Base-by-base conservation (phyloP, 1,140 invertebrate species). In the Potamilus streckersoni region DNA sequence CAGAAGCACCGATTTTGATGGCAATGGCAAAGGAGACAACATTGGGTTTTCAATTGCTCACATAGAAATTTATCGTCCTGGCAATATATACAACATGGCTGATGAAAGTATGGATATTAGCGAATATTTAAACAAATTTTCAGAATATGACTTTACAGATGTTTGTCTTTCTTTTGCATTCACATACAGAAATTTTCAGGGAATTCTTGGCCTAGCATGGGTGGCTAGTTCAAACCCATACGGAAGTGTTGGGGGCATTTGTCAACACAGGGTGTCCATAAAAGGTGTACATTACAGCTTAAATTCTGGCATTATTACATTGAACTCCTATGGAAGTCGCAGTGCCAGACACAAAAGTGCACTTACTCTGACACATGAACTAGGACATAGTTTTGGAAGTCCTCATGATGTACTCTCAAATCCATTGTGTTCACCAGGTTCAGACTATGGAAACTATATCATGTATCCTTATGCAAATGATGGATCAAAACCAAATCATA, bases 301-400 rank as follows among this genome's bases (percentile, higher is more conserved):
- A 15, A 88, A 88, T 73, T 83, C 82, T 14, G 80, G 79, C 11
- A 16, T 87, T 16, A 80, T 87, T 3, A 80, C 84, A 16, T 73
- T 71, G 69, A 20, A 80, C 1, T 85, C 78, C 69, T 64, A 74
- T 63, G 83, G 82, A 14, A 68, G 57, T n/a, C 63, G 61, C 2
- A 15, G 83, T 16, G 69, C 81, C 20, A 59, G 71, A 13, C 71
- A 74, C 17, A 66, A 79, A 58, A 71, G 74, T 59, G 74, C 80
- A 20, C 49, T 86, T 6, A 82, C 80, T 6, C 23, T 87, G 19
- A 73, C 82, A 0, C 87, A 88, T 76, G 87, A 88, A 78, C 67
- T 87, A 14, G 87, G 86, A 38, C 87, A 88, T 74, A 83, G 72
- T 71, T 87, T 88, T 78, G 87, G 87, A 23, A 82, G 81, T 71